Evolutionary conservation across 2,113 vertebrate genomes (phyloP), one percentile per base, ranked within the genome.

Genomic region (Orthonyx spaldingii): DNA sequence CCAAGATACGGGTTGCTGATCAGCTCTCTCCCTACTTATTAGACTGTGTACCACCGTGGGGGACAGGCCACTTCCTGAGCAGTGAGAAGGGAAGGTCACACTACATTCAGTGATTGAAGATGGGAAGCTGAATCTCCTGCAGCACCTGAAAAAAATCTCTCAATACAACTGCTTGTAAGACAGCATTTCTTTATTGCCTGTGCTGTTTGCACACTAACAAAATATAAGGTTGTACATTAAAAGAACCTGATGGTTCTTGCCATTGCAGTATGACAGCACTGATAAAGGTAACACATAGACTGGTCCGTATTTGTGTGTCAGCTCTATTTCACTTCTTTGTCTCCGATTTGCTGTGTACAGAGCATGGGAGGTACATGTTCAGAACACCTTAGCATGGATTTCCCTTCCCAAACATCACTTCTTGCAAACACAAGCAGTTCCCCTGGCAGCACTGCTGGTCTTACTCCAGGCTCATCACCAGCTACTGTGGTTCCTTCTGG

Each of bases 111-210:
- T 1, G 1, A 37, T 5, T 33, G 33, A 78, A 64, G 30, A 68
- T 56, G 18, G 33, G 22, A 94, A n/a, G 37, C 24, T 60, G 21
- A 78, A 69, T 39, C 41, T 80, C 59, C 55, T 47, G 49, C 71
- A 86, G 44, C 0, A 0, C n/a, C 41, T 84, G 49, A 39, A 78
- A 84, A 75, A 72, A 24, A 42, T 26, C 13, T 78, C 60, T 70
- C 78, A 81, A 41, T 26, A 35, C 74, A 81, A 18, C 26, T 7
- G 3, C 71, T 65, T 82, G 11, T 61, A 91, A 81, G 92, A 77
- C 56, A 87, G 52, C 11, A 7, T 66, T 75, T 88, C 69, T 96
- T 96, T 96, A 94, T 95, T 96, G 39, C 26, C 63, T 61, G 28
- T 26, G 60, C 44, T 52, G 20, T 49, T 75, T 56, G 44, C 50